These are phyloP conservation scores for Halisarca cf. caerulea DNA, from an alignment of 37 sponge, comb jelly and placozoan genomes.

Conservation along the genomic window DNA sequence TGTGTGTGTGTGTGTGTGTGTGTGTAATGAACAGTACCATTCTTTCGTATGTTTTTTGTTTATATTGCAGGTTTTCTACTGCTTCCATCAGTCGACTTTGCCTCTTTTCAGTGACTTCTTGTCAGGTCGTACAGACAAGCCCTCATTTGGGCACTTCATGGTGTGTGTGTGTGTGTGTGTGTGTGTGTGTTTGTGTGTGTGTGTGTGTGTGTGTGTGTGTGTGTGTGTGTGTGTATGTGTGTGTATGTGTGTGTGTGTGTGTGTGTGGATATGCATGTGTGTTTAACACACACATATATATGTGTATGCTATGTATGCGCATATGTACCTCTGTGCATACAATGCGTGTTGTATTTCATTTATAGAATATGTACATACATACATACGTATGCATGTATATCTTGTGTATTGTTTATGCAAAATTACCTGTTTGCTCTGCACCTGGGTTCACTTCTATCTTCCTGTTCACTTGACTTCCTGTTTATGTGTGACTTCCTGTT, in stretches of 20 bases:
- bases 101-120: slow-evolving; percentile 37
- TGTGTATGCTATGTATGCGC: too few relatives aligned
- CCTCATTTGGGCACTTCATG: slow-evolving; percentile 80
- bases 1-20: too few relatives aligned
- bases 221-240: slow-evolving; percentile 15
- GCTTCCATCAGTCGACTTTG: slow-evolving; percentile 50
- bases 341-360: too few relatives aligned
- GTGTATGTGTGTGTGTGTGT: not conserved
- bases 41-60: not conserved
- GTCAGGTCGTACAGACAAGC: not conserved
- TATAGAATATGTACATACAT: not conserved
- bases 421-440: too few relatives aligned
- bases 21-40: too few relatives aligned
- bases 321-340: too few relatives aligned
- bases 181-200: not conserved
- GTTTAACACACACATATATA: too few relatives aligned
- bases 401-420: not conserved
- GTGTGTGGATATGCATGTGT: not conserved
- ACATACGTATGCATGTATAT: not conserved
- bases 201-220: slow-evolving; percentile 6
- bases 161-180: slow-evolving; percentile 38
- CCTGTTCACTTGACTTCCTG: too few relatives aligned
- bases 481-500: too few relatives aligned
- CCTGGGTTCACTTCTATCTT: too few relatives aligned
- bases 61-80: slow-evolving; percentile 80